Conservation (phyloP, 2,888 invertebrate genomes). For the Zhengitettix transpicula region DNA sequence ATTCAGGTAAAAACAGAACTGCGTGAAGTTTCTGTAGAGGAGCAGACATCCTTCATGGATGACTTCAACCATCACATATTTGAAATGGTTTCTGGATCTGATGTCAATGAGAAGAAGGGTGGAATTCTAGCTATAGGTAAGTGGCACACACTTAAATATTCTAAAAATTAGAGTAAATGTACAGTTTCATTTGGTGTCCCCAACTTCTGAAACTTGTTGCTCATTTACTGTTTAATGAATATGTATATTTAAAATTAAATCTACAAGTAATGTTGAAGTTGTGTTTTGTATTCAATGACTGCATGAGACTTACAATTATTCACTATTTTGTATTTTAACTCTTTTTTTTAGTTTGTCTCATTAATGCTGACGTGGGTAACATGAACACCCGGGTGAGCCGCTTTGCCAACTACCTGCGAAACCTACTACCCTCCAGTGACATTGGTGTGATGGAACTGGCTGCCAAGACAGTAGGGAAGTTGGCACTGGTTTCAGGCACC, state of each 20-base stretch:
- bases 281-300: too few relatives aligned
- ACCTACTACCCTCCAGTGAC: conserved; percentile 78
- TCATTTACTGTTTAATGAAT: too few relatives aligned
- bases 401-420: conserved; percentile 84
- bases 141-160: conserved; percentile 6
- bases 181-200: too few relatives aligned
- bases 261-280: too few relatives aligned
- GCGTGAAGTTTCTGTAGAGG: conserved; percentile 78
- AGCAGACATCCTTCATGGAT: conserved; percentile 79
- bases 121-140: conserved; percentile 84
- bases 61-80: conserved; percentile 91
- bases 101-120: conserved; percentile 88
- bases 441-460: conserved; percentile 90
- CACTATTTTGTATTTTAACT: too few relatives aligned
- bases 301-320: too few relatives aligned
- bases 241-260: too few relatives aligned
- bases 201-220: too few relatives aligned
- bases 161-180: too few relatives aligned
- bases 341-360: conserved; percentile 60
- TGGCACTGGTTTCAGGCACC: conserved; percentile 81
- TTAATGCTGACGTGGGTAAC: conserved; percentile 85
- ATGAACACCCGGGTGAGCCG: conserved; percentile 77
- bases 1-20: conserved; percentile 60
- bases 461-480: conserved; percentile 83
- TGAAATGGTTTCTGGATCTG: conserved; percentile 87